Conservation (phyloP, 2,888 invertebrate genomes). For the Phalangium opilio region DNA sequence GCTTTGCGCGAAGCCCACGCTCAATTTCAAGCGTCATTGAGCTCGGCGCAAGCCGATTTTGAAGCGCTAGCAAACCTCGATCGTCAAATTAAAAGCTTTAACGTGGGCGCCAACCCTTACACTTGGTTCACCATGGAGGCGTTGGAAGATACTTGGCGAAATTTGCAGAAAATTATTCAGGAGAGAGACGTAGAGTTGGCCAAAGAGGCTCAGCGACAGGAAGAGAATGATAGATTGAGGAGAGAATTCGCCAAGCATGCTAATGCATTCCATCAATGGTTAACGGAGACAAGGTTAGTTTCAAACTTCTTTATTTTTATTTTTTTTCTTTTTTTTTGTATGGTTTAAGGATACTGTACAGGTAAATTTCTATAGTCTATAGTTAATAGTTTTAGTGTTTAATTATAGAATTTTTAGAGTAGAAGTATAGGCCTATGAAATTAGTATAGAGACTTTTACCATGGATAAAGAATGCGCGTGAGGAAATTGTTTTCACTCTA, state of each 20-base stretch:
- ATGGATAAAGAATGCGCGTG: too few relatives aligned
- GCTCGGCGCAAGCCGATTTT: slow-evolving; percentile 95
- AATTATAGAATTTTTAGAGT: too few relatives aligned
- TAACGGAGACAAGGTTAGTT: slow-evolving; percentile 79
- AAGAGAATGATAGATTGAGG: slow-evolving; percentile 94
- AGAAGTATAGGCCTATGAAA: too few relatives aligned
- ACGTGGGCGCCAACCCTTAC: slow-evolving; percentile 98
- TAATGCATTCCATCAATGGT: slow-evolving; percentile 97
- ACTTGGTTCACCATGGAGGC: slow-evolving; percentile 99
- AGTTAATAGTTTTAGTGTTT: too few relatives aligned
- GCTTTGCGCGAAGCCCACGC: slow-evolving; percentile 94
- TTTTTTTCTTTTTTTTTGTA: too few relatives aligned
- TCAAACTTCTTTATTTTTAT: slow-evolving; percentile 27
- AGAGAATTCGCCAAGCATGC: slow-evolving; percentile 98
- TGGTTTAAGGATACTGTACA: not conserved
- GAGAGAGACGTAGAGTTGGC: slow-evolving; percentile 73
- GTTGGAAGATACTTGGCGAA: slow-evolving; percentile 96
- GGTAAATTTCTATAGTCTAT: too few relatives aligned
- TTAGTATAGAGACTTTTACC: too few relatives aligned
- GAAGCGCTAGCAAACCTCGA: slow-evolving; percentile 90
- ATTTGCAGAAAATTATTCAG: slow-evolving; percentile 75
- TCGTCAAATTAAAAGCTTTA: slow-evolving; percentile 94
- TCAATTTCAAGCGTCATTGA: slow-evolving; percentile 87
- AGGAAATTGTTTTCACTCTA: too few relatives aligned
- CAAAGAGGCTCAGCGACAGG: slow-evolving; percentile 94